Conservation (phyloP, 2,113 vertebrate species). For the Daboia siamensis region DNA sequence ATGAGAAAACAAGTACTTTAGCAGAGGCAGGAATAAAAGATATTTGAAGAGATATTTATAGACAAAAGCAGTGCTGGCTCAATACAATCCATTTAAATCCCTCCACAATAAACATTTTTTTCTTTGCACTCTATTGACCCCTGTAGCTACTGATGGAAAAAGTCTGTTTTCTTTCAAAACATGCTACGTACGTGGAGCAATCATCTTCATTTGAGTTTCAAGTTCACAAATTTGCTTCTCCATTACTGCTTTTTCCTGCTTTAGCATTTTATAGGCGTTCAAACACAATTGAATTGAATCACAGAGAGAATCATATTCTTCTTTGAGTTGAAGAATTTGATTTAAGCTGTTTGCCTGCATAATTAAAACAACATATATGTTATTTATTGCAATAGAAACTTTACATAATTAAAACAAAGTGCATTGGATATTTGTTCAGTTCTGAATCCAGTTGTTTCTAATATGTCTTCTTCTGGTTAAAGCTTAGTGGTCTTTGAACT, state of each 20-base stretch:
- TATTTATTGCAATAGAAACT: slow-evolving; percentile 24
- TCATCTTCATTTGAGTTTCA: slow-evolving; percentile 49
- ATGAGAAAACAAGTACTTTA: neutral
- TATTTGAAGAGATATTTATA: neutral
- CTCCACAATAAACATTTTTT: neutral
- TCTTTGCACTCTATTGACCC: neutral
- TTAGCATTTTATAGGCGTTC: slow-evolving; percentile 81
- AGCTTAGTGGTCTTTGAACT: neutral
- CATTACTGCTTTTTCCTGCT: slow-evolving; percentile 78
- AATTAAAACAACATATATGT: neutral
- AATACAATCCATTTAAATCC: neutral
- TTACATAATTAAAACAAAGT: neutral
- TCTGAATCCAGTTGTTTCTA: neutral
- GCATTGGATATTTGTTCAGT: neutral
- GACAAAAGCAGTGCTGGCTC: neutral
- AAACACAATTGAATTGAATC: slow-evolving; percentile 79
- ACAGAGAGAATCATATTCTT: slow-evolving; percentile 71
- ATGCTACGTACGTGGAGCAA: slow-evolving; percentile 44
- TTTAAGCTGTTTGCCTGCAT: slow-evolving; percentile 48
- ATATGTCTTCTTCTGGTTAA: neutral
- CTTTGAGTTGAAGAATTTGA: slow-evolving; percentile 63
- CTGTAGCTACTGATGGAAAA: neutral
- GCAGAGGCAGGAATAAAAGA: neutral
- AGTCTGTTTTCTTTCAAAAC: neutral
- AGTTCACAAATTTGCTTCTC: slow-evolving; percentile 61